These are phyloP conservation scores for Maccullochella peelii DNA, from an alignment of 2,113 vertebrate species.

Conservation along the genomic window DNA sequence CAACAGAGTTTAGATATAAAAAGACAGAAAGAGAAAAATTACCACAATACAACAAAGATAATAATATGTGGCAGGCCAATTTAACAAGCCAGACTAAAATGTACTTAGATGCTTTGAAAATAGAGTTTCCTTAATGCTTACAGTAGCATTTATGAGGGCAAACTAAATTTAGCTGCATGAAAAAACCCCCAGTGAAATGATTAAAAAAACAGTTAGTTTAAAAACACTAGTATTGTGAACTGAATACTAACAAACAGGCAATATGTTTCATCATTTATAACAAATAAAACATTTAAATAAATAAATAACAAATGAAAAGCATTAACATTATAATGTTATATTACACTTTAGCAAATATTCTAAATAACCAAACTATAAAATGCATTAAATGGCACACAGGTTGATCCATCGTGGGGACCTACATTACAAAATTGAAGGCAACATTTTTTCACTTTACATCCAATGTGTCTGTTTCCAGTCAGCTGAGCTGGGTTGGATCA, in stretches of 20 bases:
- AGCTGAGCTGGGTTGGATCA: constrained; percentile 17
- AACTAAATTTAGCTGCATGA: background rate
- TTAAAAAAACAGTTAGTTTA: background rate
- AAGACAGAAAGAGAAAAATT: background rate
- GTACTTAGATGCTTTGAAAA: background rate
- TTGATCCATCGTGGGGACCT: background rate
- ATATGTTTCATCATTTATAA: constrained; percentile 10
- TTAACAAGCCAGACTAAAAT: background rate
- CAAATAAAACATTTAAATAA: background rate
- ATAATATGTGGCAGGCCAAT: background rate
- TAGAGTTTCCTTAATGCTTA: background rate
- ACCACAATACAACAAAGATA: background rate
- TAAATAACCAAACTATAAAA: background rate
- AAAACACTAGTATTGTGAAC: background rate
- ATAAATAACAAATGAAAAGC: background rate
- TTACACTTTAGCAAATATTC: background rate
- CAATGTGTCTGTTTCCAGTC: constrained; percentile 6
- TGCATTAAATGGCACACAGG: background rate
- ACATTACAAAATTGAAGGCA: background rate
- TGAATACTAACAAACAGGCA: background rate
- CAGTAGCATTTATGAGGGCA: background rate
- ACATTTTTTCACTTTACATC: background rate
- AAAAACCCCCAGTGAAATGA: background rate
- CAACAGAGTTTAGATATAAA: background rate
- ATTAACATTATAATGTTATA: background rate